Evolutionary conservation across 2,888 invertebrate species (phyloP), one percentile per base, ranked within the genome.

Genomic region (Micoletzkya japonica): DNA sequence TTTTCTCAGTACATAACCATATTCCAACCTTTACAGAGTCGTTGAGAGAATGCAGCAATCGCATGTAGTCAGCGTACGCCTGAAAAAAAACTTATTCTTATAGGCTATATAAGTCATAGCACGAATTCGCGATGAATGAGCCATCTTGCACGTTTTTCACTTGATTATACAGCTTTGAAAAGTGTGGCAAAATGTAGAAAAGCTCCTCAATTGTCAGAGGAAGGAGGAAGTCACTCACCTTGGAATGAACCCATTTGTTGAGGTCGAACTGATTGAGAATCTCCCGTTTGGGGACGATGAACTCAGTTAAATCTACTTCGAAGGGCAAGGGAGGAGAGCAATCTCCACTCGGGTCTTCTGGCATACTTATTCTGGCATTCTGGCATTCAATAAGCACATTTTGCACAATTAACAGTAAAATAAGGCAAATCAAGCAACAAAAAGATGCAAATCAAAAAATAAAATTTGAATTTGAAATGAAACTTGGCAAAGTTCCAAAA

Each of bases 221-320:
- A 28, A 59, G 1, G 17, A 50, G n/a, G 6, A 17, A 17, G 24
- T n/a, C 28, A 39, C 32, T 67, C 64, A 77, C 82, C 74, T 84
- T 77, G 0, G 82, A 82, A 30, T 77, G 78, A 61, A 79, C 77
- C 84, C 83, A 84, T 30, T 81, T 81, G 36, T 76, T 76, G 30
- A 84, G 68, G 59, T 84, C 84, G 68, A 82, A 81, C 2, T 78
- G 72, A 28, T 74, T 79, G 71, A 77, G 72, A 30, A 84, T 82
- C 64, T 78, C 76, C 39, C 80, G 79, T 54, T 75, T 71, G 4
- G 83, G 83, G 32, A 58, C 70, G 4, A 75, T 59, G 24, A 28
- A 68, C n/a, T n/a, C n/a, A n/a, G n/a, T n/a, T n/a, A n/a, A n/a
- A n/a, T n/a, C n/a, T n/a, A 26, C 2, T 20, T 20, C 17, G 7